Base-by-base conservation (phyloP, 2,113 vertebrate genomes). In the Eupsittula cactorum region DNA sequence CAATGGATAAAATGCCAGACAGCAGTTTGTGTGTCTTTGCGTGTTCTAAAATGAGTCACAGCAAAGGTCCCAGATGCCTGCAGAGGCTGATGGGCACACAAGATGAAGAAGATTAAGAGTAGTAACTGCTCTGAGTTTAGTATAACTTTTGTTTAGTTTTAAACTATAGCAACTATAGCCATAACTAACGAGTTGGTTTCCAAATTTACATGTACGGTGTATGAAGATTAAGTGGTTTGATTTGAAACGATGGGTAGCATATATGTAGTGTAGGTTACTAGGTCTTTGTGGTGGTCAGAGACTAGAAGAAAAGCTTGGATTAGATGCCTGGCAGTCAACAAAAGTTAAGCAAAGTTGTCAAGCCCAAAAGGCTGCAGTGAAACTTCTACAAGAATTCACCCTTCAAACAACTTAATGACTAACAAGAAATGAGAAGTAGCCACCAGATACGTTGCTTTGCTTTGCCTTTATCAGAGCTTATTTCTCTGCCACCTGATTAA, bases 391-490 rank as follows among this genome's bases (percentile, higher is more conserved):
- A 41, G 57, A 64, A 52, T 70, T 82, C 31, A 79, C 5, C 16
- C 25, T 85, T 91, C 25, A 41, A 52, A 37, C 25, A 64, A 21
- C 16, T 15, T 27, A 47, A 55, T 52, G 37, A 18, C 42, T 91
- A 46, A n/a, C 8, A 77, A 41, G 60, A 33, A 60, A 47, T 84
- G 39, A 49, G 31, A 70, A 87, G 25, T 31, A 84, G n/a, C 41
- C 65, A 27, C 15, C 71, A 68, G 33, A 23, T 52, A 6, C 0
- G 0, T 55, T 55, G 10, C 18, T 81, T 60, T 31, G 6, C 18
- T 49, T 49, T 62, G 18, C 27, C 49, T 80, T 85, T 76, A 7
- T 47, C 52, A 39, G 28, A 74, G 35, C 59, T 65, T 50, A n/a
- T 70, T 81, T 70, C 16, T 93, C 49, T 84, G 33, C 27, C 8